Evolutionary conservation across 2,888 invertebrate species (phyloP).

Genomic region (Ornithoptera alexandrae): DNA sequence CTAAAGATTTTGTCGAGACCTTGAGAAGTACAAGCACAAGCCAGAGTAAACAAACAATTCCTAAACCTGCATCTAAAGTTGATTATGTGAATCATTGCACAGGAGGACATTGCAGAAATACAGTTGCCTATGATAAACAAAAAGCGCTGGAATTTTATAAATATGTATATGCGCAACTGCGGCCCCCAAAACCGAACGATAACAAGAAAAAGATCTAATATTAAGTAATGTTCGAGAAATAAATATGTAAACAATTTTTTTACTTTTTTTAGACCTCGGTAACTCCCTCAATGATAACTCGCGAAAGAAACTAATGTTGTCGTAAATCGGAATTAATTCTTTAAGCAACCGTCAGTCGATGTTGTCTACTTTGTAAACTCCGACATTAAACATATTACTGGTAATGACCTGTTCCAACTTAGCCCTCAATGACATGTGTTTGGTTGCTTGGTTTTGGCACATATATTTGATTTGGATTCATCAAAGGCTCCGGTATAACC

Average conservation of each 20-base stretch:
- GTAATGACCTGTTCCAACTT: not conserved
- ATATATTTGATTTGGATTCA: not conserved
- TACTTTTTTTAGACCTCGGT: slow-evolving; percentile 33
- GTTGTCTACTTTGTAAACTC: no score
- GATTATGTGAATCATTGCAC: slow-evolving; percentile 60
- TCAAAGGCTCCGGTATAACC: not conserved
- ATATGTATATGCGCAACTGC: slow-evolving; percentile 71
- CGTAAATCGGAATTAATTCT: not conserved
- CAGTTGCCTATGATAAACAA: slow-evolving; percentile 63
- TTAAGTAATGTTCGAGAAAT: slow-evolving; percentile 34
- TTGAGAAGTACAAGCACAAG: slow-evolving; percentile 60
- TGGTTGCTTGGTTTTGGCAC: not conserved
- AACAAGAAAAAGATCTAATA: slow-evolving; percentile 49
- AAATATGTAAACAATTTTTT: slow-evolving; percentile 36
- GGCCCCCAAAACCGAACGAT: slow-evolving; percentile 55
- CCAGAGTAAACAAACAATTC: slow-evolving; percentile 46
- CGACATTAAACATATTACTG: not conserved
- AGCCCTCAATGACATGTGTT: not conserved
- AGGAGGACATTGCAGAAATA: slow-evolving; percentile 59
- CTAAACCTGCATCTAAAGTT: slow-evolving; percentile 46
- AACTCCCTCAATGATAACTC: not conserved
- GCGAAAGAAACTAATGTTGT: not conserved
- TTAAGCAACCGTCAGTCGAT: not conserved
- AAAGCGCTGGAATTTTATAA: slow-evolving; percentile 75
- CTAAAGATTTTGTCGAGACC: slow-evolving; percentile 69